Evolutionary conservation across 2,888 invertebrate genomes (phyloP).

Genomic region (Lissonota sp.): DNA sequence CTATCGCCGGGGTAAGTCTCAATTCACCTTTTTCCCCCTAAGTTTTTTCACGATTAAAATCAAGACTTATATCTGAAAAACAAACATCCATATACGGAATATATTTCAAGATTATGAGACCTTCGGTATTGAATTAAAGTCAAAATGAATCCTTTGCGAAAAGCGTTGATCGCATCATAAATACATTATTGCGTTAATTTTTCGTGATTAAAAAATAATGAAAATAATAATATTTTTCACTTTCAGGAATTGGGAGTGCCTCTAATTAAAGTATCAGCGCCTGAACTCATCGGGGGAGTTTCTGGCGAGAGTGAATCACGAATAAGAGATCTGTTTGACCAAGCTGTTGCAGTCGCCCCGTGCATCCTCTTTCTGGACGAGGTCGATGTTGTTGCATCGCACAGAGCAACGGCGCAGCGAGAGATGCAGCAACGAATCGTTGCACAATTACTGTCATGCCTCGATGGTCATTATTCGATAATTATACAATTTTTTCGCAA

Average conservation of each 20-base stretch:
- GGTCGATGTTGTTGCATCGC: conserved; percentile 97
- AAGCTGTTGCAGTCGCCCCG: conserved; percentile 90
- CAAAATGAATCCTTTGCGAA: too few relatives aligned
- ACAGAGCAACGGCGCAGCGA: conserved; percentile 94
- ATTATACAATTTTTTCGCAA: not conserved
- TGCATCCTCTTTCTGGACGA: conserved; percentile 97
- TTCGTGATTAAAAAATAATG: not conserved
- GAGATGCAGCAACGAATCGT: conserved; percentile 99
- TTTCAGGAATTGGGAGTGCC: conserved; percentile 92
- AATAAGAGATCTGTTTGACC: conserved; percentile 95
- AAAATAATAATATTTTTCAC: not conserved
- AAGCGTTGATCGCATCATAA: not conserved
- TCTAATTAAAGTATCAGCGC: conserved; percentile 94
- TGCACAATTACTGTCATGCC: conserved; percentile 94
- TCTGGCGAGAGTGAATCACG: conserved; percentile 98
- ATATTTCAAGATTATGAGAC: not conserved
- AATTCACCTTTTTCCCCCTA: too few relatives aligned
- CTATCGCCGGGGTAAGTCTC: conserved; percentile 90
- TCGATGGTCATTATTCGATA: conserved; percentile 88
- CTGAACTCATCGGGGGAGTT: conserved; percentile 96
- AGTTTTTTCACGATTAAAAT: too few relatives aligned
- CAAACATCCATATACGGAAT: not conserved
- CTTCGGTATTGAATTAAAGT: too few relatives aligned
- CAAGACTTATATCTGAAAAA: conserved; percentile 5
- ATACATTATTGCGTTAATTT: not conserved